Percentiles rank a stretch among this genome's conserved stretches.
These are phyloP conservation scores for Camelus dromedarius DNA, from an alignment of 2,113 vertebrate species.

Conservation along the genomic window DNA sequence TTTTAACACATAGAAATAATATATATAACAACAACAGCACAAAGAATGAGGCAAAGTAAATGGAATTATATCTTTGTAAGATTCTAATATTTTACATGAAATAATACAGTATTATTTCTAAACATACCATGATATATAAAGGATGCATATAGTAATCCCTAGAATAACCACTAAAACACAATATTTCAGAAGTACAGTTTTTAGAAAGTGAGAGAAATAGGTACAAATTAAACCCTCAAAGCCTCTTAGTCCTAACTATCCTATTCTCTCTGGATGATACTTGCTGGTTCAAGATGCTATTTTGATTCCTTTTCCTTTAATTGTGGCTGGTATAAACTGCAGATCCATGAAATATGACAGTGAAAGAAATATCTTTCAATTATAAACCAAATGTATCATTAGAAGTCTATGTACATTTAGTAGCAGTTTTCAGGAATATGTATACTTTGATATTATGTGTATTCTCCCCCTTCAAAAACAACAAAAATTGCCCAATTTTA, in stretches of 20 bases:
- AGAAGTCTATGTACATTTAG: not conserved
- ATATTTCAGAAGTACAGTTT: not conserved
- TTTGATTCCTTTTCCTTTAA: not conserved
- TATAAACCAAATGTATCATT: not conserved
- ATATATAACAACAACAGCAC: not conserved
- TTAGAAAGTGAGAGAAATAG: not conserved
- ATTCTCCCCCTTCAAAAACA: not conserved
- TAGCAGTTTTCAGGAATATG: not conserved
- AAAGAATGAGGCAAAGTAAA: not conserved
- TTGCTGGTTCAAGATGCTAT: not conserved
- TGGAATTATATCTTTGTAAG: not conserved
- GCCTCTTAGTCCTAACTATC: not conserved
- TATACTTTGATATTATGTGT: not conserved
- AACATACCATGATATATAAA: not conserved
- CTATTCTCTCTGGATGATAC: not conserved
- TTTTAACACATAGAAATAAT: not conserved
- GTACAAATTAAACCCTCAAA: not conserved
- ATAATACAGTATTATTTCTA: not conserved
- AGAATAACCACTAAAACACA: not conserved
- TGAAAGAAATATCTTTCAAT: not conserved
- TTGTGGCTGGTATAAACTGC: not conserved
- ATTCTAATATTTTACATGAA: not conserved
- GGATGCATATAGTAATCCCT: not conserved
- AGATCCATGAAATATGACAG: not conserved
- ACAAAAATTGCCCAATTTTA: not conserved